These are phyloP conservation scores for Rhynchomys soricoides DNA, from an alignment of 2,113 vertebrate genomes.

Conservation along the genomic window DNA sequence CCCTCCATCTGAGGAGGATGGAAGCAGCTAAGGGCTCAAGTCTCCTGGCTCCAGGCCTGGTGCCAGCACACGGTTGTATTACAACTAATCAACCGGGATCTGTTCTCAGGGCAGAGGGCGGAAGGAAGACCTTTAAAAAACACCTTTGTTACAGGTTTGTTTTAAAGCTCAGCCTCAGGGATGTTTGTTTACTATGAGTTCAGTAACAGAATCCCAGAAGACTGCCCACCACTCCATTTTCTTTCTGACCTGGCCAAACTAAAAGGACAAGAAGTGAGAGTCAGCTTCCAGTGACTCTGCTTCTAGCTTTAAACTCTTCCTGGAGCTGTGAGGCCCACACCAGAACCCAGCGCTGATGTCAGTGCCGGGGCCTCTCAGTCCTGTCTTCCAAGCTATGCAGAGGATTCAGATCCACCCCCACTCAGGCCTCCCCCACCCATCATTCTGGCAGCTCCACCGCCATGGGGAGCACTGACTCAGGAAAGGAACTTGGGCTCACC, in stretches of 20 bases:
- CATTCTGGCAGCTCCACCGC: rapidly evolving
- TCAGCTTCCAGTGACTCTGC: constrained; percentile 15
- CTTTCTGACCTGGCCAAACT: not conserved
- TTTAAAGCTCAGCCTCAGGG: constrained; percentile 38
- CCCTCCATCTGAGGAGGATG: not conserved
- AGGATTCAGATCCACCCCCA: not conserved
- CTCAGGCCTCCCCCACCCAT: not conserved
- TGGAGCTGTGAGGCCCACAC: not conserved
- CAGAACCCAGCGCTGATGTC: not conserved
- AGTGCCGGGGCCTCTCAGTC: not conserved
- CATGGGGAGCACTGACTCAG: not conserved
- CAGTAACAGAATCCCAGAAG: not conserved
- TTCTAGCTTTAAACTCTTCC: not conserved
- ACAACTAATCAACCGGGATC: not conserved
- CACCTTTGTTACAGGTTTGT: constrained; percentile 33
- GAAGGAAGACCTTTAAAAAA: constrained; percentile 51
- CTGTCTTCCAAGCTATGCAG: not conserved
- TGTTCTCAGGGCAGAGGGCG: not conserved
- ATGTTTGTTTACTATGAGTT: constrained; percentile 40
- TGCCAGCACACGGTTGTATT: not conserved
- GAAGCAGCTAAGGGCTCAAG: not conserved
- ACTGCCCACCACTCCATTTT: not conserved
- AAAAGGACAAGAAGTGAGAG: not conserved
- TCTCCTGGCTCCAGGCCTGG: rapidly evolving
- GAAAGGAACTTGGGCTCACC: not conserved